These are phyloP conservation scores for Orchestes rusci DNA, from an alignment of 2,888 invertebrate genomes.

Conservation along the genomic window DNA sequence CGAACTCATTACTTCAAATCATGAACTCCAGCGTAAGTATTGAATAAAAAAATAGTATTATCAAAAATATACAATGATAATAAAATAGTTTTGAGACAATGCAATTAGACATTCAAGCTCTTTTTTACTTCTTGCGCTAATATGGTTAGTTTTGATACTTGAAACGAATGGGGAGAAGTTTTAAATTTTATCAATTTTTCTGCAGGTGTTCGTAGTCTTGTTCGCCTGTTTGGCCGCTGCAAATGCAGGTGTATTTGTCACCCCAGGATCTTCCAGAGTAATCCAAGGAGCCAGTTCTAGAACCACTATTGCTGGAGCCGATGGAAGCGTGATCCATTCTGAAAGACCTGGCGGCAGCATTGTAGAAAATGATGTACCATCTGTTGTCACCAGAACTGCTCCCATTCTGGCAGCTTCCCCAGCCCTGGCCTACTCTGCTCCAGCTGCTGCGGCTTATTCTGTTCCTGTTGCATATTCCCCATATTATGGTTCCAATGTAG, in stretches of 20 bases:
- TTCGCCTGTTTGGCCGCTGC: slow-evolving; percentile 33
- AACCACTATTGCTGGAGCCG: slow-evolving; percentile 34
- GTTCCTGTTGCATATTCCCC: slow-evolving; percentile 22
- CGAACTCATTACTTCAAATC: too few species aligned
- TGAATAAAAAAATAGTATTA: too few species aligned
- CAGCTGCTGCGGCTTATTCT: slow-evolving; percentile 22
- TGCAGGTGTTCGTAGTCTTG: slow-evolving; percentile 27
- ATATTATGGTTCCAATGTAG: too few species aligned
- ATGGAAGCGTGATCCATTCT: slow-evolving; percentile 34
- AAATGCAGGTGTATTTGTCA: slow-evolving; percentile 20
- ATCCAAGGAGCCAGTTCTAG: slow-evolving; percentile 36
- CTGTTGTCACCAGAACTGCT: slow-evolving; percentile 6
- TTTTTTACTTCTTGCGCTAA: too few species aligned
- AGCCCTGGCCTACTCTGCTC: slow-evolving; percentile 12
- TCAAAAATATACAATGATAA: too few species aligned
- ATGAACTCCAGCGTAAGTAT: too few species aligned
- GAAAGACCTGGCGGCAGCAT: slow-evolving; percentile 33
- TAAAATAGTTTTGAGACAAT: too few species aligned
- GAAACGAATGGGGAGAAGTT: too few species aligned
- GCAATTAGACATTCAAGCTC: too few species aligned
- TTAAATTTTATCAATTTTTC: too few species aligned
- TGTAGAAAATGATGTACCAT: slow-evolving; percentile 27
- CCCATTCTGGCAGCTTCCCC: slow-evolving; percentile 13
- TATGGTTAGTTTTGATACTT: too few species aligned
- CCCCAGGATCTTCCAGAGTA: slow-evolving; percentile 28